These are phyloP conservation scores for Hemitrygon akajei DNA, from an alignment of 2,797 vertebrate species.

Conservation along the genomic window DNA sequence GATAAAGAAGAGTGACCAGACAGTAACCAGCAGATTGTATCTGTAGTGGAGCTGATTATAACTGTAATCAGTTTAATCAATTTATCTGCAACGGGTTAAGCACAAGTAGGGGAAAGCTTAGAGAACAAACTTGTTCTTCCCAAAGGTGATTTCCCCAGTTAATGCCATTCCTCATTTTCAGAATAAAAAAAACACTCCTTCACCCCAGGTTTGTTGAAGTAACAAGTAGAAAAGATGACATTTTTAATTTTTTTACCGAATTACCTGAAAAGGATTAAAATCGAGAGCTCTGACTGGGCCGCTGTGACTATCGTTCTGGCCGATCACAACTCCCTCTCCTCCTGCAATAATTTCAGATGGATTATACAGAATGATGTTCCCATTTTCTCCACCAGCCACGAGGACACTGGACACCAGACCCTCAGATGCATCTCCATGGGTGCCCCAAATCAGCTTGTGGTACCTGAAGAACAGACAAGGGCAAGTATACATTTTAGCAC, in stretches of 20 bases:
- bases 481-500: neutral
- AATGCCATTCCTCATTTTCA: neutral
- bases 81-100: neutral
- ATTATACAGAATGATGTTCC: conserved; percentile 86
- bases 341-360: conserved; percentile 80
- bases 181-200: neutral
- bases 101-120: neutral
- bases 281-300: conserved; percentile 89
- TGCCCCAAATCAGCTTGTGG: conserved; percentile 91
- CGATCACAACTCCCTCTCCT: conserved; percentile 73
- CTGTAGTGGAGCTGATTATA: neutral
- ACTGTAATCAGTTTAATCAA: neutral
- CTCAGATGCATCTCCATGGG: conserved; percentile 61
- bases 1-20: neutral
- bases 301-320: conserved; percentile 79
- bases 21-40: neutral
- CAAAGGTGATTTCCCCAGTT: neutral
- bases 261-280: conserved; percentile 87
- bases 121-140: neutral
- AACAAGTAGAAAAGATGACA: neutral
- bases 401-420: conserved; percentile 72
- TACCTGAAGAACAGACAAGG: conserved; percentile 60
- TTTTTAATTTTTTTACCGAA: conserved; percentile 36
- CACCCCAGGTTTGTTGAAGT: conserved; percentile 38
- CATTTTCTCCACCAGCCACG: conserved; percentile 89